Evolutionary conservation across 2,888 invertebrate genomes (phyloP), one percentile per base, ranked within the genome.

Genomic region (Tachina lurida): DNA sequence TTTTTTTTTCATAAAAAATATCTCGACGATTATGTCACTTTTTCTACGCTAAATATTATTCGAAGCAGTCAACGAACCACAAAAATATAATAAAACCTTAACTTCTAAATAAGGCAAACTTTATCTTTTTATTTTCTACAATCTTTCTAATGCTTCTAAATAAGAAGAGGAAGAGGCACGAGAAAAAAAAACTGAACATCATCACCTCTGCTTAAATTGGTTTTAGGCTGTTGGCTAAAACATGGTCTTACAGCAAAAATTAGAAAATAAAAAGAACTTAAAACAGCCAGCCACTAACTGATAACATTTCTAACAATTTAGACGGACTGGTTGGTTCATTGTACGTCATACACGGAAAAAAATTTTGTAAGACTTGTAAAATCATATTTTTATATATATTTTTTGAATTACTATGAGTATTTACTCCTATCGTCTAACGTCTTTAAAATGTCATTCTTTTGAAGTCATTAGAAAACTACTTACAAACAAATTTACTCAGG

Each of bases 21-120:
- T 19, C 45, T 67, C 52, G 52, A 60, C 74, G 85, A 85, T 85
- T 85, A 85, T 85, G 82, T 85, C 85, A 85, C 81, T 78, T 74
- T 63, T 85, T 76, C 60, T 71, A 65, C 49, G 77, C 39, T 73
- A 52, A 73, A 71, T 58, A 31, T 31, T 49, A 10, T 52, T 41
- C 47, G 7, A 78, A 49, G 43, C 52, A n/a, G 41, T 39, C 43
- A 62, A 52, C n/a, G 41, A 60, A 70, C 62, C 41, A 74, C 17
- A 52, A n/a, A 60, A 39, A 79, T 15, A 41, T 54, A 54, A 65
- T 22, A 41, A 65, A 39, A 65, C 10, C 47, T n/a, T 19, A 19
- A 52, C 68, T 68, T 75, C 70, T 70, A 41, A 43, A 63, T n/a
- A 70, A 70, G 17, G 31, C 31, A 31, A 31, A 76, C 47, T 76